Percentiles rank a stretch among this genome's conserved stretches.
Evolutionary conservation across 2,113 vertebrate species (phyloP).

Genomic region (Suricata suricatta): DNA sequence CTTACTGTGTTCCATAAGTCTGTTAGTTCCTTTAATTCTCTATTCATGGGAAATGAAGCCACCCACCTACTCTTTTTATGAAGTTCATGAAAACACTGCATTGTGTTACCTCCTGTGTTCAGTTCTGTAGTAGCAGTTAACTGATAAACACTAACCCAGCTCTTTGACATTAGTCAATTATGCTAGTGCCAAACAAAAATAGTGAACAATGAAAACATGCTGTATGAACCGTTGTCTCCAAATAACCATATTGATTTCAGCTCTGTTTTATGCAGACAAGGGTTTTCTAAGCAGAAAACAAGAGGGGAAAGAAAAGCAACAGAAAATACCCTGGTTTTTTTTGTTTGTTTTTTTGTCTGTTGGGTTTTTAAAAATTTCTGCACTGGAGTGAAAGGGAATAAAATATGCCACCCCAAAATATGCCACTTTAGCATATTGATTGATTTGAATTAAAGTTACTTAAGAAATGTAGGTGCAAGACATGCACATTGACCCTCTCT

Average conservation of each 20-base stretch:
- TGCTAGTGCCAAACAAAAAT: slow-evolving; percentile 65
- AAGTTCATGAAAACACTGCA: slow-evolving; percentile 40
- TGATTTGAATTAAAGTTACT: neutral
- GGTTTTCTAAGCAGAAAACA: slow-evolving; percentile 59
- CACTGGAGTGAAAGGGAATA: neutral
- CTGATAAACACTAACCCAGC: slow-evolving; percentile 55
- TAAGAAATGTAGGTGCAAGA: neutral
- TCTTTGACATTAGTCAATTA: slow-evolving; percentile 46
- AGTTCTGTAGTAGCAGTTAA: slow-evolving; percentile 18
- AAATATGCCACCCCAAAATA: neutral
- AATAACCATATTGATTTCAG: slow-evolving; percentile 69
- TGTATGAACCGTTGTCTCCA: slow-evolving; percentile 57
- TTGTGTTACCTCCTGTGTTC: neutral
- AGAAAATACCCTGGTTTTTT: neutral
- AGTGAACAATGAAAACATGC: slow-evolving; percentile 57
- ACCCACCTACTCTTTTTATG: neutral
- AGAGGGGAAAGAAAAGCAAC: slow-evolving; percentile 4
- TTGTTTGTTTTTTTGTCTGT: neutral
- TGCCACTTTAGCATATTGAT: neutral
- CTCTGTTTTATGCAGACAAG: slow-evolving; percentile 57
- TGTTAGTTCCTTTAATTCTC: neutral
- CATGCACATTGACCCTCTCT: neutral
- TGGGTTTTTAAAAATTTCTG: neutral
- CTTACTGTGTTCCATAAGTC: neutral
- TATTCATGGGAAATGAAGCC: neutral